Evolutionary conservation across 1,140 invertebrate species (phyloP), one percentile per base, ranked within the genome.

Genomic region (Paracyclopina nana): DNA sequence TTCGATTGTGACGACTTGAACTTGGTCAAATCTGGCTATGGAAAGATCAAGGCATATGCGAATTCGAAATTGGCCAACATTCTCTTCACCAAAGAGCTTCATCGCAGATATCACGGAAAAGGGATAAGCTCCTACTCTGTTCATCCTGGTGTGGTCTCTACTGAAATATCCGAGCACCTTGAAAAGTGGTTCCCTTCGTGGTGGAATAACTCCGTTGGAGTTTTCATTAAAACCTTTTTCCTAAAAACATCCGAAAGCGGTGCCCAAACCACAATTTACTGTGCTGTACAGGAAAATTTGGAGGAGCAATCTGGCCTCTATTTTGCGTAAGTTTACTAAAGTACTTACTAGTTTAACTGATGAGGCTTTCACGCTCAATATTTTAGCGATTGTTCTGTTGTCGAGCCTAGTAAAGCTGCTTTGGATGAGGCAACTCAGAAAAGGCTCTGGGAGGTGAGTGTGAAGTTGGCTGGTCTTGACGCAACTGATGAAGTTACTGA

Each of bases 361-460:
- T n/a, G n/a, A n/a, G n/a, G n/a, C n/a, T n/a, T n/a, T n/a, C n/a
- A n/a, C n/a, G n/a, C n/a, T n/a, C n/a, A n/a, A n/a, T n/a, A n/a
- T n/a, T 45, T 22, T 57, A 82, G 79, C 53, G 69, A 83, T 60
- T 76, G 71, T 59, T 61, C 71, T 60, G 62, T 68, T 50, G 60
- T 60, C 9, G 62, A 71, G 41, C 64, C 73, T 4, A 66, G 71
- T 12, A 58, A 64, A 4, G 60, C 65, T 40, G 77, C 72, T 0
- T 61, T 70, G 38, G 70, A 84, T 61, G 72, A 75, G 40, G 59
- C 70, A 22, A 57, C 72, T 29, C 71, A 71, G 1, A 63, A 66
- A 52, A 80, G 77, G 73, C 59, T 86, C 8, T 87, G 82, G 82
- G 59, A 65, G 49, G 78, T 80, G 12, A 84, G 80, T 67, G 76